Base-by-base conservation (phyloP, 1,140 invertebrate genomes). In the Agrypnia vestita region DNA sequence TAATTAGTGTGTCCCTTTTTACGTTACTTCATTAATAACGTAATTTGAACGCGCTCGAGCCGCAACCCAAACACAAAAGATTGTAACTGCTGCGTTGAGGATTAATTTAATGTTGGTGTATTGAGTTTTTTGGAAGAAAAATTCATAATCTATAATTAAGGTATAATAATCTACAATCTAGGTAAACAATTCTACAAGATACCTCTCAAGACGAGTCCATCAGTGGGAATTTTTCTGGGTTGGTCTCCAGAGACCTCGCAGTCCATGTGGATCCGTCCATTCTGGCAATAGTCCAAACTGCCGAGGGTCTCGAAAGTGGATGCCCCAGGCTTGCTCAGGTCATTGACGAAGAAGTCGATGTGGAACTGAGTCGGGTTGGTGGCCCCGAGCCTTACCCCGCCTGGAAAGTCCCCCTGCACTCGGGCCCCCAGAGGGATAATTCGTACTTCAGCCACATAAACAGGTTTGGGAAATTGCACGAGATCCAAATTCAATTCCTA, bases 301-400 rank as follows among this genome's bases (percentile, higher is more conserved):
- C 97, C 97, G 12, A 99, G 89, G 81, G 94, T 95, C 87, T 98
- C 96, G 90, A 99, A 99, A 0, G 97, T 97, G 4, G 95, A 96
- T 0, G 96, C 96, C 81, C 96, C 96, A 47, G 96, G 96, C 89
- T 97, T 98, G 81, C 95, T 96, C 71, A 99, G 88, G 86, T 99
- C 97, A 88, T 98, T 99, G 0, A 98, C 97, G 90, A 98, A 99
- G 88, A 99, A 96, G 87, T 99, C 97, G 51, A 99, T 94, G 85
- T 97, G 94, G 87, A 99, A 98, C 84, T 97, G 94, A 0, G 97
- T 97, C 3, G 98, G 98, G 90, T 98, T 98, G 15, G 97, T 99
- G 1, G 97, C 97, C 13, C 97, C 97, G 12, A 98, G 89, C 75
- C 97, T 91, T 56, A 97, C 96, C 76, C 97, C 97, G 69, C 97